phyloP scores from a whole-genome alignment of 2,888 invertebrate genomes.

The Dynastes grantii region DNA sequence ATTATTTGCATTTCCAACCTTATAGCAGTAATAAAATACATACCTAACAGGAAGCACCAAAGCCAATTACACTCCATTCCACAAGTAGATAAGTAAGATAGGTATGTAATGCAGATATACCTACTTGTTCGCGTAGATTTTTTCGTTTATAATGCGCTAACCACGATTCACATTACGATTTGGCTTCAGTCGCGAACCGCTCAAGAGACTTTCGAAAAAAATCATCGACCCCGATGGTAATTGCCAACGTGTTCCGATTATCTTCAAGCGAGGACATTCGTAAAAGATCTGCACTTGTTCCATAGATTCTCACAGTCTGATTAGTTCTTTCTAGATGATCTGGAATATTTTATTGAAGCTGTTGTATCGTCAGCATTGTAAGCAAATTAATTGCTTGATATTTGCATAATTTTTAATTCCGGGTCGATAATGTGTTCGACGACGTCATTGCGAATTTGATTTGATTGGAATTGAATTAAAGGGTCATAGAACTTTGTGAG shows the following conservation, averaged over 20 bases:
- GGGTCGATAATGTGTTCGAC: too few relatives aligned
- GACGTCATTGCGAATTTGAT: too few relatives aligned
- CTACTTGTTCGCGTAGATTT: slow-evolving; percentile 2
- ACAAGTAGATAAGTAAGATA: background rate
- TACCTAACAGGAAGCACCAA: background rate
- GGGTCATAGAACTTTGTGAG: too few relatives aligned
- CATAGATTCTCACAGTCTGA: background rate
- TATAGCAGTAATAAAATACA: background rate
- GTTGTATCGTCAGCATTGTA: too few relatives aligned
- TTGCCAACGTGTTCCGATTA: slow-evolving; percentile 16
- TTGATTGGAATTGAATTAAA: too few relatives aligned
- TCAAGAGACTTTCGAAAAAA: slow-evolving; percentile 15
- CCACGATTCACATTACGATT: slow-evolving; percentile 16
- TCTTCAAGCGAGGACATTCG: slow-evolving; percentile 11
- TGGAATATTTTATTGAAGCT: too few relatives aligned
- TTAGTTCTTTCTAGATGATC: background rate
- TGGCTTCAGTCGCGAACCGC: background rate
- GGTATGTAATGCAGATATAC: background rate
- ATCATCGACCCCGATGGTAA: slow-evolving; percentile 13
- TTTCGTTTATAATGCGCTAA: background rate
- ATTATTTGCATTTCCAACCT: too few relatives aligned
- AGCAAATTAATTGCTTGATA: too few relatives aligned
- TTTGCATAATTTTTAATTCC: too few relatives aligned
- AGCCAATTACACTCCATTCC: background rate
- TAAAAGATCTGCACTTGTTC: background rate